These are phyloP conservation scores for Silurus aristotelis DNA, from an alignment of 2,797 vertebrate genomes.

Conservation along the genomic window DNA sequence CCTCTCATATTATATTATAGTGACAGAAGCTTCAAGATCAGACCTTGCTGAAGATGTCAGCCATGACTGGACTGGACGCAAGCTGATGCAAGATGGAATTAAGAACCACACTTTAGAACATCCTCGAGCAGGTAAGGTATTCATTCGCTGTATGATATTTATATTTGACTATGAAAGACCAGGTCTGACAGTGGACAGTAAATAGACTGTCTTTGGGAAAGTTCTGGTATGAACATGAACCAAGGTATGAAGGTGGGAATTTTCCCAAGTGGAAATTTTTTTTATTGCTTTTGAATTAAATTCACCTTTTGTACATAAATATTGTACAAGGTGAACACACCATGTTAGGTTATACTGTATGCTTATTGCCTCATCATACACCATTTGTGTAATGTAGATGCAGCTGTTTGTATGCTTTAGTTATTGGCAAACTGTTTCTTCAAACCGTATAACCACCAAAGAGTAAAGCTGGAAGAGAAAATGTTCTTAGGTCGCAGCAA, in stretches of 20 bases:
- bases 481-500: conserved; percentile 27
- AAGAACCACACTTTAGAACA: conserved; percentile 72
- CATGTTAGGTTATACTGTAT: not conserved
- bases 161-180: not conserved
- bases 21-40: conserved; percentile 59
- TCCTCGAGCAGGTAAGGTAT: conserved; percentile 73
- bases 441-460: conserved; percentile 25
- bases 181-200: not conserved
- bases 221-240: not conserved
- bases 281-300: not conserved
- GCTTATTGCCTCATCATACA: too few species aligned
- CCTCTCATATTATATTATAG: conserved; percentile 55
- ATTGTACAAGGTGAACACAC: not conserved
- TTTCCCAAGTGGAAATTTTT: not conserved
- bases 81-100: conserved; percentile 70
- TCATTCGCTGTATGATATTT: not conserved
- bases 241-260: not conserved
- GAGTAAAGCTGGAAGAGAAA: conserved; percentile 22
- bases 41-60: conserved; percentile 52
- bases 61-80: conserved; percentile 66
- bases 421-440: conserved; percentile 12
- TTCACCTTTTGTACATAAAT: not conserved
- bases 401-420: conserved; percentile 11
- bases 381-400: not conserved
- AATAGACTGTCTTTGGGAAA: not conserved